Evolutionary conservation across 2,888 invertebrate species (phyloP).

Genomic region (Cepaea hortensis): DNA sequence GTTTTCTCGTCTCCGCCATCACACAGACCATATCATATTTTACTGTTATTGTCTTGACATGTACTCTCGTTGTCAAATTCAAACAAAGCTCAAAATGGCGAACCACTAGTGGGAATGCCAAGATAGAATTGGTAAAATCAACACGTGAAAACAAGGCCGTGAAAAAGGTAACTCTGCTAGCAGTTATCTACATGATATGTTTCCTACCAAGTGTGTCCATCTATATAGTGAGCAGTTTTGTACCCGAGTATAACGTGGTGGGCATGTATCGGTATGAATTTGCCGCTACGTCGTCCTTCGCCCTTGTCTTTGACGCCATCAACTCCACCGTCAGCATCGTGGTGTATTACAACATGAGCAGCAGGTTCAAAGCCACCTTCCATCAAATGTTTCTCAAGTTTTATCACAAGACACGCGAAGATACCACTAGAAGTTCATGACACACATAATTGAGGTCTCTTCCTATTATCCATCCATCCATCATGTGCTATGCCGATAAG

Average conservation of each 20-base stretch:
- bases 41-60: neutral
- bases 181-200: neutral
- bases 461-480: too few species aligned
- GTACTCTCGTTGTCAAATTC: neutral
- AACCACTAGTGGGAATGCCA: neutral
- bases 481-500: too few species aligned
- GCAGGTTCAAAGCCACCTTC: neutral
- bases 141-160: neutral
- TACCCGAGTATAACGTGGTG: neutral
- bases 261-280: neutral
- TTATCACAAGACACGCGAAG: too few species aligned
- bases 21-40: neutral
- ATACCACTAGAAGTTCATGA: too few species aligned
- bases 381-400: neutral
- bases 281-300: neutral
- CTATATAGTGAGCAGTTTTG: neutral
- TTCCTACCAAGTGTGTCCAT: neutral
- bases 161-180: neutral
- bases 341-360: neutral
- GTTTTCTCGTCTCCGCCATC: neutral
- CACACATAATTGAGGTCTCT: too few species aligned
- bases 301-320: too few species aligned
- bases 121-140: neutral
- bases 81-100: neutral
- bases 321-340: neutral